A percentile compares a stretch with the other conserved stretches of the same genome.
Evolutionary conservation across 2,797 vertebrate species (phyloP).

Genomic region (Dipus sagitta): DNA sequence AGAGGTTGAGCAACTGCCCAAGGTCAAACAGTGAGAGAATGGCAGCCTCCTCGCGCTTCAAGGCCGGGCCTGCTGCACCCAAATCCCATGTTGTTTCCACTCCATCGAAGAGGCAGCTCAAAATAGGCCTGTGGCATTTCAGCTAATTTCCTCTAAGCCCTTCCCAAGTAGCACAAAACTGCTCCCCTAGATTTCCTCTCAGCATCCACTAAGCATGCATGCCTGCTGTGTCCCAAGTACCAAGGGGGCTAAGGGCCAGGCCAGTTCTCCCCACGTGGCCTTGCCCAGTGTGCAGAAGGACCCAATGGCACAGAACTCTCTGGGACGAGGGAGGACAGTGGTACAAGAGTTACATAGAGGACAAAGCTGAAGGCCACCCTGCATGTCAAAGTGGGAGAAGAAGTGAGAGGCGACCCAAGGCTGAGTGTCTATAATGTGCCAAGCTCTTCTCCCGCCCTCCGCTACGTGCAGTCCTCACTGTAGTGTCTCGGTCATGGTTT

Average conservation of each 20-base stretch:
- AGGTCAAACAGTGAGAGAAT: constrained; percentile 74
- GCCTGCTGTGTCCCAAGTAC: neutral
- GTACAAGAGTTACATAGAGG: neutral
- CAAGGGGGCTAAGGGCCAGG: neutral
- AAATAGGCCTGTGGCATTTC: constrained; percentile 83
- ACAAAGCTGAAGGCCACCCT: neutral
- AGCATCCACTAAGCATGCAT: constrained; percentile 26
- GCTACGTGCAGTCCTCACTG: neutral
- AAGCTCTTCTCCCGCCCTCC: neutral
- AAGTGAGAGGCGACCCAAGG: neutral
- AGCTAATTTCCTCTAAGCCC: constrained; percentile 82
- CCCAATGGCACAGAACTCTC: neutral
- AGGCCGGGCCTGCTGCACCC: constrained; percentile 60
- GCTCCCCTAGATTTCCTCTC: constrained; percentile 59
- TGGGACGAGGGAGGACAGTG: neutral
- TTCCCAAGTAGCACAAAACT: constrained; percentile 71
- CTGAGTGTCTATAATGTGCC: neutral
- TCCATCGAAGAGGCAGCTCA: constrained; percentile 78
- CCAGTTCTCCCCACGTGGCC: constrained; percentile 32
- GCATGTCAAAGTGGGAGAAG: neutral
- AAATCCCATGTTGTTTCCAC: constrained; percentile 78
- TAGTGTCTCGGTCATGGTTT: neutral
- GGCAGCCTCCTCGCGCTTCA: constrained; percentile 39
- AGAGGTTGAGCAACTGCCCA: constrained; percentile 61
- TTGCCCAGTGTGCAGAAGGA: constrained; percentile 1